Conservation (phyloP, 2,797 vertebrate species). For the Pteronotus mesoamericanus region DNA sequence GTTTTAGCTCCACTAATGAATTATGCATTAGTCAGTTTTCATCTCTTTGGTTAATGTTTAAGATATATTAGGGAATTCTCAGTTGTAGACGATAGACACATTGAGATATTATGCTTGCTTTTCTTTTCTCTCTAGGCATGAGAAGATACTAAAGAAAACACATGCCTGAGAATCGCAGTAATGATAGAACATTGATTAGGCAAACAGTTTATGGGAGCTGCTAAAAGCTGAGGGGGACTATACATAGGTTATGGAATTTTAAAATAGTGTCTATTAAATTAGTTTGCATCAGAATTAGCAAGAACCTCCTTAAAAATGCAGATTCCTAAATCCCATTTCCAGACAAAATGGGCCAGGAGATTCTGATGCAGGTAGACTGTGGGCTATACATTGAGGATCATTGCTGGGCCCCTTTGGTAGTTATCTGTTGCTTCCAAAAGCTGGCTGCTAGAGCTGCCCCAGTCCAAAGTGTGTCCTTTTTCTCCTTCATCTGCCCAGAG, state of each 20-base stretch:
- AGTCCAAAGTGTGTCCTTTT: not conserved
- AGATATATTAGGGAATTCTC: not conserved
- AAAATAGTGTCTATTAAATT: not conserved
- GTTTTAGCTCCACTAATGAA: not conserved
- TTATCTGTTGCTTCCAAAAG: not conserved
- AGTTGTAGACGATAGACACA: not conserved
- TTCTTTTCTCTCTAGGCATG: not conserved
- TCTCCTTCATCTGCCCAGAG: not conserved
- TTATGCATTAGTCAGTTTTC: not conserved
- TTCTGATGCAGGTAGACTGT: not conserved
- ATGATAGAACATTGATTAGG: not conserved
- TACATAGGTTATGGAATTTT: not conserved
- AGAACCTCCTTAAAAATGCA: not conserved
- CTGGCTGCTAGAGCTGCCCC: not conserved
- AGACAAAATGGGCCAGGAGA: not conserved
- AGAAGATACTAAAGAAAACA: not conserved
- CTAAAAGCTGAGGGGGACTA: not conserved
- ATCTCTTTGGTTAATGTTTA: not conserved
- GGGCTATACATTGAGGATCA: not conserved
- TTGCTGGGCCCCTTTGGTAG: too few species aligned
- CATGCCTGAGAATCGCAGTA: not conserved
- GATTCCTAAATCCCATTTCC: not conserved
- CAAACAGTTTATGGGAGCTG: not conserved
- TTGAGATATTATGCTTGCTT: not conserved
- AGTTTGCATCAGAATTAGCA: not conserved